These are phyloP conservation scores for Platyura marginata DNA, from an alignment of 1,140 invertebrate genomes.

Conservation along the genomic window DNA sequence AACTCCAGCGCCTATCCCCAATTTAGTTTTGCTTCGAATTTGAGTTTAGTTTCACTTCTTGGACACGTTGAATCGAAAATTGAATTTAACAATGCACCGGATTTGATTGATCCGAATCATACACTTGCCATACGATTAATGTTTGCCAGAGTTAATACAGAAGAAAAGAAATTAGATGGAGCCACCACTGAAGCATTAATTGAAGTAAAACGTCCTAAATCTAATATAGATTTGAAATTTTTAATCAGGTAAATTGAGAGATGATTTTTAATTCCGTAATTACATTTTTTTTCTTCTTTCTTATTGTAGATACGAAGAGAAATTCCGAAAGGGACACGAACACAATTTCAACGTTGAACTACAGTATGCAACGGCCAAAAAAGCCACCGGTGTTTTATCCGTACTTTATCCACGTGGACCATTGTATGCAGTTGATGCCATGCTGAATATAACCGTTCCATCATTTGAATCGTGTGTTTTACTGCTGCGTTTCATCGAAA, in stretches of 20 bases:
- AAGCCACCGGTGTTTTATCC: conserved; percentile 32
- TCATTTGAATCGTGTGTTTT: conserved; percentile 38
- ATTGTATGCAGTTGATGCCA: conserved; percentile 34
- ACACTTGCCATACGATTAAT: conserved; percentile 33
- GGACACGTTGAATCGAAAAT: conserved; percentile 19
- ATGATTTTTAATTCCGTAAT: too few relatives aligned
- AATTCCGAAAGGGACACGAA: conserved; percentile 21
- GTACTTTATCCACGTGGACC: conserved; percentile 30
- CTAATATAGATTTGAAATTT: conserved; percentile 25
- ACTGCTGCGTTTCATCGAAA: conserved; percentile 34
- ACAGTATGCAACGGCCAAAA: conserved; percentile 31
- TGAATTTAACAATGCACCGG: conserved; percentile 17
- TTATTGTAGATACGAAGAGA: conserved; percentile 22
- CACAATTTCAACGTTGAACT: conserved; percentile 21
- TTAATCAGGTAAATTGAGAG: conserved; percentile 23
- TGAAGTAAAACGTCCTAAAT: conserved; percentile 20
- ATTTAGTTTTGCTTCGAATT: conserved; percentile 47
- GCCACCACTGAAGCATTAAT: conserved; percentile 20
- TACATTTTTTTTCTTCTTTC: too few relatives aligned
- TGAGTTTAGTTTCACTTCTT: conserved; percentile 23
- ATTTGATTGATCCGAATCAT: conserved; percentile 27
- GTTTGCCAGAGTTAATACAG: conserved; percentile 30
- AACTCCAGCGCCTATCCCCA: conserved; percentile 55
- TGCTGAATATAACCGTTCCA: conserved; percentile 40
- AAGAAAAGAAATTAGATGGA: conserved; percentile 14